Conservation (phyloP, 2,888 invertebrate genomes). For the Mechanitis messenoides region DNA sequence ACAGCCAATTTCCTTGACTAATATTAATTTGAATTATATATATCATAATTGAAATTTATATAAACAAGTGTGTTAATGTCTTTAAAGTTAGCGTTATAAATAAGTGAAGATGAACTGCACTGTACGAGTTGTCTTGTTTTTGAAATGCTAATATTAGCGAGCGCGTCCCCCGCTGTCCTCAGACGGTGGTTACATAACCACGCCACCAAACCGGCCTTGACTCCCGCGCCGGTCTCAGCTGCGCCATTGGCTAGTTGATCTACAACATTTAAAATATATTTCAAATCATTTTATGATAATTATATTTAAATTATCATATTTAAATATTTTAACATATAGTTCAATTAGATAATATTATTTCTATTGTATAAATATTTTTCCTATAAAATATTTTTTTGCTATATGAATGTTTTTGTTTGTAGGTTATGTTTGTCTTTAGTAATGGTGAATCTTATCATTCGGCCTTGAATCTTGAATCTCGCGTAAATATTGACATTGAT, state of each 20-base stretch:
- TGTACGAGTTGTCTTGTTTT: constrained; percentile 54
- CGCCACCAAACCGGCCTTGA: constrained; percentile 68
- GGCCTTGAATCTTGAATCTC: constrained; percentile 40
- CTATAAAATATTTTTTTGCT: background rate
- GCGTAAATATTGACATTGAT: constrained; percentile 40
- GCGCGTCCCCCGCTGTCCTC: constrained; percentile 52
- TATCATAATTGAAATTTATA: background rate
- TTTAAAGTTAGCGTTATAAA: constrained; percentile 4
- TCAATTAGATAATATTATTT: no score
- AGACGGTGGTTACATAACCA: constrained; percentile 61
- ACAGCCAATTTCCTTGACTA: no score
- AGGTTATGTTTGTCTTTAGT: constrained; percentile 24
- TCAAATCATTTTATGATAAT: no score
- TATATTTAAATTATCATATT: no score
- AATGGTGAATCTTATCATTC: constrained; percentile 45
- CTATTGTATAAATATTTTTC: no score
- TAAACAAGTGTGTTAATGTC: background rate
- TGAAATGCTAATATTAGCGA: constrained; percentile 70
- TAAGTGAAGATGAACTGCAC: constrained; percentile 28
- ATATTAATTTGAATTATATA: no score
- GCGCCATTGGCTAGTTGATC: constrained; percentile 27
- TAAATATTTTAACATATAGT: no score
- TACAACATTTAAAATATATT: background rate
- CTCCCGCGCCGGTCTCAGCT: constrained; percentile 62
- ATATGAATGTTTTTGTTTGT: constrained; percentile 19